Base-by-base conservation (phyloP, 2,113 vertebrate species). In the Pelmatolapia mariae region DNA sequence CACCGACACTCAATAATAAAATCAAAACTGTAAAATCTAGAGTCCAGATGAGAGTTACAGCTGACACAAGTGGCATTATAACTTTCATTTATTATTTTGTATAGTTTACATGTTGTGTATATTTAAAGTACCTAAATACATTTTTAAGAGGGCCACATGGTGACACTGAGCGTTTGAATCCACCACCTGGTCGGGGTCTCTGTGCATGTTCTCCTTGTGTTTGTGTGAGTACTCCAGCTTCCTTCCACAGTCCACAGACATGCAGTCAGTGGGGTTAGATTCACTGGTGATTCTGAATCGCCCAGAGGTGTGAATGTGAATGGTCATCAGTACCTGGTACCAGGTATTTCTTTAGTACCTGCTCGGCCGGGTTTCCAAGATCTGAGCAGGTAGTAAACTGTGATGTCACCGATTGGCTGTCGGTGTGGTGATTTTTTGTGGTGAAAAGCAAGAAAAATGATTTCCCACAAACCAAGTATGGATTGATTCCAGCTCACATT, bases 111-210 rank as follows among this genome's bases (percentile, higher is more conserved):
- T 16, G 45, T 47, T 47, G 45, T 47, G 15, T 16, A 16, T 47
- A 47, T 47, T 7, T 47, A 4, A 47, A 47, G 45, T 47, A 50
- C 47, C 47, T 19, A 50, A 19, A 50, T 19, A 52, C 0, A 52
- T 52, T 52, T 52, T 0, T 52, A 52, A 52, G 47, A 52, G 47
- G 47, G 47, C 0, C 1, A 3, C 47, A 52, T 52, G 47, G 47
- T 19, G 47, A 9, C 18, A 52, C 3, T 0, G 0, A 52, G 18
- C 0, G 0, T 10, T 52, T 52, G 50, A 3, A 52, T 52, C 18
- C 50, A 52, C 18, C 50, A n/a, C 50, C 50, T 52, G 50, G 50
- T 3, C 18, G 2, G 18, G 3, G 50, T 52, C 18, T 52, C n/a
- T n/a, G n/a, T n/a, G n/a, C n/a, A n/a, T n/a, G n/a, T n/a, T n/a